A percentile compares a stretch with the other conserved stretches of the same genome.
These are phyloP conservation scores for Hippocampus abdominalis DNA, from an alignment of 2,113 vertebrate genomes.

Conservation along the genomic window DNA sequence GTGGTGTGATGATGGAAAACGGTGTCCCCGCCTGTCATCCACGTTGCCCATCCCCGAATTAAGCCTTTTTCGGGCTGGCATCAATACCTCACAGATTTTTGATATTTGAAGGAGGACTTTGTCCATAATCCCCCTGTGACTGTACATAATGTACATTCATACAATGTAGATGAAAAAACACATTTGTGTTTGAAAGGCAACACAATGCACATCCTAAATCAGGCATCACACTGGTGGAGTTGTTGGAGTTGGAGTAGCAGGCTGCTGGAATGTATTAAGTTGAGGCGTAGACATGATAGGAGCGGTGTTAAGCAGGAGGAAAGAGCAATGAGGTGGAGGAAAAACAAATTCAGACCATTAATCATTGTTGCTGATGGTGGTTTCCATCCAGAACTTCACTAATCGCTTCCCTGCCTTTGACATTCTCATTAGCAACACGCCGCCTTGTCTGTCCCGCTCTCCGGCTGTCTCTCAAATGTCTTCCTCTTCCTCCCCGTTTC, in stretches of 20 bases:
- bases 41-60: too few species aligned
- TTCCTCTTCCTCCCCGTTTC: background rate
- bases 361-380: slow-evolving; percentile 43
- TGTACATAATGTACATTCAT: background rate
- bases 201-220: background rate
- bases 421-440: slow-evolving; percentile 42
- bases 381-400: slow-evolving; percentile 20
- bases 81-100: too few species aligned
- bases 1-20: too few species aligned
- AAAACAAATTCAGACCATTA: slow-evolving; percentile 43
- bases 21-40: too few species aligned
- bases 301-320: slow-evolving; percentile 5
- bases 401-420: slow-evolving; percentile 40
- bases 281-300: slow-evolving; percentile 10
- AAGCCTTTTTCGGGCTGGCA: too few species aligned
- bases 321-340: slow-evolving; percentile 12
- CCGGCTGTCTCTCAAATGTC: background rate
- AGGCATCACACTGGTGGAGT: background rate
- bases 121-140: too few species aligned
- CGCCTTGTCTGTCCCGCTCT: slow-evolving; percentile 5
- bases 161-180: background rate
- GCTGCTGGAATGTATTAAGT: slow-evolving; percentile 11
- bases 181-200: background rate
- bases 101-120: too few species aligned
- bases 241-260: background rate